Evolutionary conservation across 2,888 invertebrate genomes (phyloP).

Genomic region (Troides helena): DNA sequence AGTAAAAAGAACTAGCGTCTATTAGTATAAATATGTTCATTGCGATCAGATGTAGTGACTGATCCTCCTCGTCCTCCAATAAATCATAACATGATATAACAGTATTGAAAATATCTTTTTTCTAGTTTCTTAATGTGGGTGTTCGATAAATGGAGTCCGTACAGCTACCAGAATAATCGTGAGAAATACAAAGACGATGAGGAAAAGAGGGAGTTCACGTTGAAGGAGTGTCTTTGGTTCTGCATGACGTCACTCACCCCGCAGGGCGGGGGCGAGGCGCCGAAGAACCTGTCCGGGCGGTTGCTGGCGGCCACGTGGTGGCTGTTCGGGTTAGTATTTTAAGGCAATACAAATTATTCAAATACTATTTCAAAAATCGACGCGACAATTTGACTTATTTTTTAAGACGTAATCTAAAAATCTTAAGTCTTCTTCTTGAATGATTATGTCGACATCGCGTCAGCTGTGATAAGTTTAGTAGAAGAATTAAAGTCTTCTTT

Average conservation of each 20-base stretch:
- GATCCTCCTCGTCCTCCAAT: not conserved
- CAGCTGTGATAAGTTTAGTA: no score
- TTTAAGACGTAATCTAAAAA: not conserved
- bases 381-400: not conserved
- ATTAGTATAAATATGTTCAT: no score
- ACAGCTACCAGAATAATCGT: slow-evolving; percentile 96
- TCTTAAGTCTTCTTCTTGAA: not conserved
- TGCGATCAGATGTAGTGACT: not conserved
- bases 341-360: not conserved
- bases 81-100: not conserved
- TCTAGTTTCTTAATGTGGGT: slow-evolving; percentile 94
- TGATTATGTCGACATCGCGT: no score
- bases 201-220: slow-evolving; percentile 95
- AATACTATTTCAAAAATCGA: not conserved
- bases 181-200: slow-evolving; percentile 96
- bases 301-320: slow-evolving; percentile 99
- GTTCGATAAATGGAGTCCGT: slow-evolving; percentile 98
- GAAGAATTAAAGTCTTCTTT: not conserved
- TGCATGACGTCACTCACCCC: slow-evolving; percentile 99
- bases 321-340: slow-evolving; percentile 88
- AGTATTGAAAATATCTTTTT: slow-evolving; percentile 32
- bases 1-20: no score
- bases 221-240: slow-evolving; percentile 99
- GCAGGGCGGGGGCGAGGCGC: slow-evolving; percentile 96
- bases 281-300: slow-evolving; percentile 96